Evolutionary conservation across 2,888 invertebrate genomes (phyloP).

Genomic region (Megalurothrips usitatus): DNA sequence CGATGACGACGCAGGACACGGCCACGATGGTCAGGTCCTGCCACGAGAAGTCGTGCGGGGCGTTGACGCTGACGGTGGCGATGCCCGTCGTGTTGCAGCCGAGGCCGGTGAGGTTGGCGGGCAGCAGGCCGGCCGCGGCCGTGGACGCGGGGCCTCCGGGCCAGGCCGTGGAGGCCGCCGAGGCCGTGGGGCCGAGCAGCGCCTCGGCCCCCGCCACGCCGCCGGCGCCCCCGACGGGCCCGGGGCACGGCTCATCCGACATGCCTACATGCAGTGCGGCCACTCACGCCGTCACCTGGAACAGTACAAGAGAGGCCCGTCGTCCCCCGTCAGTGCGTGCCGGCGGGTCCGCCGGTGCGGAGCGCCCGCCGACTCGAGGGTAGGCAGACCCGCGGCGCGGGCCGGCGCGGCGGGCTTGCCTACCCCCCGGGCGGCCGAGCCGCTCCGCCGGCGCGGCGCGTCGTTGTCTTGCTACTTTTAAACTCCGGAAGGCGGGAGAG

Average conservation of each 20-base stretch:
- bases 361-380: background rate
- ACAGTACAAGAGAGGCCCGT: background rate
- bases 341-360: background rate
- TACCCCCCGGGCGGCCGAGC: background rate
- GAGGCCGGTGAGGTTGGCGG: background rate
- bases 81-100: background rate
- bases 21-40: conserved; percentile 3
- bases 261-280: conserved; percentile 5
- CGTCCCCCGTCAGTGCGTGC: too few relatives aligned
- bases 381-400: background rate
- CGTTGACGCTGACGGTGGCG: background rate
- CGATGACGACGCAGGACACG: conserved; percentile 20
- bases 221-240: background rate
- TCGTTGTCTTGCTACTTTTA: too few relatives aligned
- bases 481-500: too few relatives aligned
- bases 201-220: background rate
- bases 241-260: background rate
- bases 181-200: background rate
- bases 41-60: conserved; percentile 7
- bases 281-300: background rate
- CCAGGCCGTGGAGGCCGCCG: background rate
- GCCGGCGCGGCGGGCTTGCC: background rate
- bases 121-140: background rate
- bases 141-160: background rate
- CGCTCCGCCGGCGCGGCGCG: background rate